Conservation (phyloP, 1,140 invertebrate genomes). For the Plutomurus gul region DNA sequence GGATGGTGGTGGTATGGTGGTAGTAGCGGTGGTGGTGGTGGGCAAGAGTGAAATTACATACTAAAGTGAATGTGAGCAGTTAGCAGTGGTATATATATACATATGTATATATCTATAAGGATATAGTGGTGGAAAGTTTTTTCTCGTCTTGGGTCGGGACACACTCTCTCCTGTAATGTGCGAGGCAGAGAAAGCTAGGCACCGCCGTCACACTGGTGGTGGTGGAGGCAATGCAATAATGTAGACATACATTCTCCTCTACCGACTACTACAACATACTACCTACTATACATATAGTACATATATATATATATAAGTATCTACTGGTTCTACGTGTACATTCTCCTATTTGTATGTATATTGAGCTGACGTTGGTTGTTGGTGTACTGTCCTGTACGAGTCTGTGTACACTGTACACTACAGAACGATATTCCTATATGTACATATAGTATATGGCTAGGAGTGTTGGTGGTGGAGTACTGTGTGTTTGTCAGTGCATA, state of each 20-base stretch:
- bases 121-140: background rate
- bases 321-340: background rate
- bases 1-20: background rate
- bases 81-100: background rate
- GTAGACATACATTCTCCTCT: background rate
- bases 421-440: too few relatives aligned
- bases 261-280: background rate
- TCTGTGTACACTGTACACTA: too few relatives aligned
- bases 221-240: background rate
- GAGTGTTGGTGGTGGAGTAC: too few relatives aligned
- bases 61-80: too few relatives aligned
- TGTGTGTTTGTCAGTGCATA: too few relatives aligned
- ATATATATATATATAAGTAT: background rate
- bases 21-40: too few relatives aligned
- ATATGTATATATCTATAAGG: background rate
- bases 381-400: background rate
- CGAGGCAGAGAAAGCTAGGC: background rate
- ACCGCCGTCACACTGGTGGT: too few relatives aligned
- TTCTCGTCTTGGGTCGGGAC: constrained; percentile 11
- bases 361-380: background rate
- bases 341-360: background rate
- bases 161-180: background rate
- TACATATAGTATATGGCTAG: too few relatives aligned
- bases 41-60: background rate
- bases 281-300: background rate